Evolutionary conservation across 2,888 invertebrate genomes (phyloP).

Genomic region (Perizoma flavofasciatum): DNA sequence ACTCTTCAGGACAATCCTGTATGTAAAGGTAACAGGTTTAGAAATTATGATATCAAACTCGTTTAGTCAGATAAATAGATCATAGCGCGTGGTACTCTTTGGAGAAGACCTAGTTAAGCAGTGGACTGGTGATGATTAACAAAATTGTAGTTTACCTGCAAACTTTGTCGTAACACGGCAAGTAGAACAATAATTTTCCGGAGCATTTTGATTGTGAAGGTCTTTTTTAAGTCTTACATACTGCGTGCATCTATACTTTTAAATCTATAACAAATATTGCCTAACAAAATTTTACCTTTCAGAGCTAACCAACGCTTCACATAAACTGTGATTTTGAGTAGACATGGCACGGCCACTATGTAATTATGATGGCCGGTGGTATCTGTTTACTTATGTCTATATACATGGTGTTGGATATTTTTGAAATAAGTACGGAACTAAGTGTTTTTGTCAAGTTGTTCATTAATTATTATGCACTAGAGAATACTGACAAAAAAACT

Average conservation of each 20-base stretch:
- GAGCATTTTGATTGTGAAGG: slow-evolving; percentile 9
- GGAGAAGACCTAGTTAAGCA: too few relatives aligned
- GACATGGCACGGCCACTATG: slow-evolving; percentile 33
- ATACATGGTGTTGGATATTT: slow-evolving; percentile 28
- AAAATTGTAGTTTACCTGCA: slow-evolving; percentile 18
- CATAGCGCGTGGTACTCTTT: too few relatives aligned
- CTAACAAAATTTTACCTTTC: slow-evolving; percentile 5
- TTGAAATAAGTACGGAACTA: background rate
- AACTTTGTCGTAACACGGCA: slow-evolving; percentile 12
- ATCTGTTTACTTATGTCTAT: slow-evolving; percentile 29
- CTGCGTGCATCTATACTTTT: slow-evolving; percentile 3
- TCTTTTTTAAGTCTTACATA: background rate
- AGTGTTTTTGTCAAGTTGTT: background rate
- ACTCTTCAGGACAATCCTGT: slow-evolving; percentile 67
- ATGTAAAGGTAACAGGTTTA: slow-evolving; percentile 30
- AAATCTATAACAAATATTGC: slow-evolving; percentile 1
- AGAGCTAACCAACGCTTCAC: slow-evolving; percentile 17
- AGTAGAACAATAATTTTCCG: slow-evolving; percentile 4
- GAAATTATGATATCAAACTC: too few relatives aligned
- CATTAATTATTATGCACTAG: too few relatives aligned
- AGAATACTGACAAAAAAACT: too few relatives aligned
- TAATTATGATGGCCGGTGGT: slow-evolving; percentile 30
- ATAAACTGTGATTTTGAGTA: slow-evolving; percentile 38
- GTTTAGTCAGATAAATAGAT: too few relatives aligned
- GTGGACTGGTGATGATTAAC: too few relatives aligned